Evolutionary conservation across 2,113 vertebrate species (phyloP), one percentile per base, ranked within the genome.

Genomic region (Carassius auratus): DNA sequence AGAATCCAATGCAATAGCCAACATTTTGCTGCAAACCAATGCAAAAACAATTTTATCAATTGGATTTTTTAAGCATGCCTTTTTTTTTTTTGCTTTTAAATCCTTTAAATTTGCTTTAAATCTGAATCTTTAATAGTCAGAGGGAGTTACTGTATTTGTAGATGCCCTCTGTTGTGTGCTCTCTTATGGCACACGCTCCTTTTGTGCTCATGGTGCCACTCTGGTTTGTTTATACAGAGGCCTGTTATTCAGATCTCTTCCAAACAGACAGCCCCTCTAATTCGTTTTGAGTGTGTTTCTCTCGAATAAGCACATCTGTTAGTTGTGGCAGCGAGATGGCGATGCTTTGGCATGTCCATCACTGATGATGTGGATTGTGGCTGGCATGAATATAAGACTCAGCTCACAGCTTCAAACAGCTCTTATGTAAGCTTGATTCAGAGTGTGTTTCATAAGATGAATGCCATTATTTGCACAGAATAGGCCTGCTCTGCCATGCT

Each of bases 381-480:
- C 57, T 62, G 78, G 42, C 52, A 36, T 76, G 73, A 42, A 75
- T 57, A 45, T 55, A 73, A 76, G 73, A 71, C 73, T 82, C 52
- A 42, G 83, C 66, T 77, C 59, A 84, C 77, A 42, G 71, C 76
- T 86, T 89, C 80, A 81, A 84, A 77, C 66, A 66, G 73, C 62
- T 66, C 89, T 88, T 88, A 85, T 62, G 59, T 85, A 89, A 90
- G 64, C 57, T 57, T 61, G 57, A 78, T 87, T 84, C 77, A 77
- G 61, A 78, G 64, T 68, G 59, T n/a, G 50, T 85, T 84, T 88
- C 42, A 23, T 77, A 86, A 86, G 80, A 84, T 84, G 36, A 84
- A 88, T 87, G 87, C 80, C 85, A 79, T 87, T 77, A 87, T 84
- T 88, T 52, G 61, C 75, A 81, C 81, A 73, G 83, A 84, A 76